Base-by-base conservation (phyloP, 2,113 vertebrate genomes). In the Eubucco bourcierii region DNA sequence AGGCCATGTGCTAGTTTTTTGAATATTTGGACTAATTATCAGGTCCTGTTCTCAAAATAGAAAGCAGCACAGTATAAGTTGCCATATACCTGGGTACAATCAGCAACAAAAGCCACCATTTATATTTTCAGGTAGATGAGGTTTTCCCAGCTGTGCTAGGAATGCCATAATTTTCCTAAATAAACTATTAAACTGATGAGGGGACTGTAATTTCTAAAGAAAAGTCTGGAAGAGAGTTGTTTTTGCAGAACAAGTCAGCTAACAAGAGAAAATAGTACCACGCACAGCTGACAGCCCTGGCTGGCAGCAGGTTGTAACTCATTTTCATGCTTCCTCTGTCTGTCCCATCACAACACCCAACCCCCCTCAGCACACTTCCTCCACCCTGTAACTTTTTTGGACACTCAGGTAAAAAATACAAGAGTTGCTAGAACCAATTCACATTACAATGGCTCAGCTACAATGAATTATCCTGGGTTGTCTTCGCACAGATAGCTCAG, bases 1-100 rank as follows among this genome's bases (percentile, higher is more conserved):
- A 58, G 92, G 82, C 85, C 64, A 88, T 61, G 70, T 72, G 88
- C 46, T 94, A 19, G 50, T 90, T 92, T 88, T 80, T 88, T 79
- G 65, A 95, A 95, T 94, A 95, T 90, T 82, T 87, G 65, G 65
- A 50, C 76, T 86, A 73, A 90, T 94, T 94, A 83, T 65, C 90
- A 76, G 61, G 55, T 80, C 93, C 85, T 33, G 29, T 59, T 83
- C 93, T 63, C 82, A 71, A 76, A 93, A 74, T 66, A 80, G 66
- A 90, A 90, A 90, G 65, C 71, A 75, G 60, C 50, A 52, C 67
- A 80, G 56, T 75, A 21, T 37, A 72, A 64, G 47, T 71, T 90
- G 67, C 56, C 41, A 33, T 31, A 72, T n/a, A 90, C 34, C 17
- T 8, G 2, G 2, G 71, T 25, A 80, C 20, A 91, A 60, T 25